Evolutionary conservation across 2,797 vertebrate genomes (phyloP).

Genomic region (Synaphobranchus kaupii): DNA sequence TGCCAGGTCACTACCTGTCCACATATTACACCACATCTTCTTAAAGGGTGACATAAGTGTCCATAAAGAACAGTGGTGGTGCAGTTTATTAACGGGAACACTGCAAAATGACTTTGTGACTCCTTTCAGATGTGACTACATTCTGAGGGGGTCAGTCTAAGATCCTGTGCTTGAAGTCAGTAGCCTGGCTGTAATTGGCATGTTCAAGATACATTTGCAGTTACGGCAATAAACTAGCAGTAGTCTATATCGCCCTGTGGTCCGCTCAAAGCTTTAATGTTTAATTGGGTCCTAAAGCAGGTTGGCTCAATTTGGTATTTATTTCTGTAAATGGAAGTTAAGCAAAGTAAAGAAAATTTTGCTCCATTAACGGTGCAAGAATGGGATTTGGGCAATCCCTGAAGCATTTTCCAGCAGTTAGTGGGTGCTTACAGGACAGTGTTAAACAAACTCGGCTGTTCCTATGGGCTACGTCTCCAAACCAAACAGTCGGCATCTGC

Average conservation of each 20-base stretch:
- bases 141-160: background rate
- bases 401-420: background rate
- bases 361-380: conserved; percentile 6
- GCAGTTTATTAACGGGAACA: background rate
- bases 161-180: background rate
- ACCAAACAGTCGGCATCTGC: conserved; percentile 13
- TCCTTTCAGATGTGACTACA: background rate
- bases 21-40: background rate
- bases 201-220: background rate
- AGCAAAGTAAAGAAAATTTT: background rate
- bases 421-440: conserved; percentile 33
- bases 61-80: background rate
- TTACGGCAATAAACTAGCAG: background rate
- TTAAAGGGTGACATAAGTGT: background rate
- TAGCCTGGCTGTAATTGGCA: background rate
- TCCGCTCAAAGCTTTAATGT: background rate
- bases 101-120: background rate
- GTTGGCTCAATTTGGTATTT: background rate
- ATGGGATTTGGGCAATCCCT: background rate
- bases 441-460: conserved; percentile 31
- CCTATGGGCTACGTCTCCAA: conserved; percentile 30
- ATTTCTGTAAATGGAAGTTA: background rate
- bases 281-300: background rate
- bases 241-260: background rate
- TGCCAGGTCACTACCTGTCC: background rate